Evolutionary conservation across 1,140 invertebrate species (phyloP).

Genomic region (Leptestheria dahalacensis): DNA sequence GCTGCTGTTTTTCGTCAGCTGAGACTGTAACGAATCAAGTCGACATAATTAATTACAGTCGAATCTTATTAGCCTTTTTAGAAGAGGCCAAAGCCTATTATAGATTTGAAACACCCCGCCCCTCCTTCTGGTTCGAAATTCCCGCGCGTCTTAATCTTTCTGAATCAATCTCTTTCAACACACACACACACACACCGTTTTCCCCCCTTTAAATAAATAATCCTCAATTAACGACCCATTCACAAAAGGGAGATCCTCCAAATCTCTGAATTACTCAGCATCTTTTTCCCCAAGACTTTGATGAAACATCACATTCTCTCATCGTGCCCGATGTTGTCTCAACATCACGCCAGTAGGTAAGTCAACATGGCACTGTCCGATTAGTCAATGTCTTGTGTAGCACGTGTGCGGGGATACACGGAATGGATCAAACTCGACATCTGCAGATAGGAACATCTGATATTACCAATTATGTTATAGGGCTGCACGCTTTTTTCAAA

Average conservation of each 20-base stretch:
- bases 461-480: too few relatives aligned
- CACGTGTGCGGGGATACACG: too few relatives aligned
- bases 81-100: background rate
- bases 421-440: too few relatives aligned
- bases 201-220: background rate
- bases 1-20: background rate
- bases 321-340: too few relatives aligned
- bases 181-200: background rate
- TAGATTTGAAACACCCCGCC: background rate
- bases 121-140: background rate
- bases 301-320: too few relatives aligned
- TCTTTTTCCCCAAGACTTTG: too few relatives aligned
- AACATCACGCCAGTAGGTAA: background rate
- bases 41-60: background rate
- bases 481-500: too few relatives aligned
- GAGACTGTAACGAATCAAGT: background rate
- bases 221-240: background rate
- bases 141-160: background rate
- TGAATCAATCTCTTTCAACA: background rate
- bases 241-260: background rate
- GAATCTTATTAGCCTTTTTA: background rate
- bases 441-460: too few relatives aligned
- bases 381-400: background rate
- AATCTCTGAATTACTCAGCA: background rate
- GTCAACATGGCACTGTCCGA: background rate